Evolutionary conservation across 2,888 invertebrate genomes (phyloP).

Genomic region (Cryptocephalus moraei): DNA sequence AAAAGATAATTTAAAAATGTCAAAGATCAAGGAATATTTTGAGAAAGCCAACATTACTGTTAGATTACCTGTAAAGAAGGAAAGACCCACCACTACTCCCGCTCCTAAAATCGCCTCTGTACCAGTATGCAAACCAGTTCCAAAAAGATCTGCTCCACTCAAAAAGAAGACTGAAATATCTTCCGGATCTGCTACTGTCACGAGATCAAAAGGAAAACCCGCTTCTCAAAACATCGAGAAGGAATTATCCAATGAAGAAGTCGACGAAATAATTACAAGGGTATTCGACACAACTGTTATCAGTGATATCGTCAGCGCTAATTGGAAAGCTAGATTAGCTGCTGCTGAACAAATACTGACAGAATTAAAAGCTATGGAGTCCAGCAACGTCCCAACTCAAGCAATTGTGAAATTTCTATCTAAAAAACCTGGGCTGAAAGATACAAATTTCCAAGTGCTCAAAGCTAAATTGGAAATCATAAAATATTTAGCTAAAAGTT

Average conservation of each 20-base stretch:
- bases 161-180: slow-evolving; percentile 22
- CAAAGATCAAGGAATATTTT: slow-evolving; percentile 87
- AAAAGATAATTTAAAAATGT: slow-evolving; percentile 80
- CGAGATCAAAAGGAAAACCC: slow-evolving; percentile 22
- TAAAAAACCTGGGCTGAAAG: slow-evolving; percentile 79
- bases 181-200: slow-evolving; percentile 23
- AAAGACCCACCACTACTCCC: slow-evolving; percentile 44
- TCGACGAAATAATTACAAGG: slow-evolving; percentile 60
- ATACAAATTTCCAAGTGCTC: slow-evolving; percentile 88
- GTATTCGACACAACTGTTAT: slow-evolving; percentile 53
- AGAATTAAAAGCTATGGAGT: slow-evolving; percentile 50
- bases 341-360: slow-evolving; percentile 64
- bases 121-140: slow-evolving; percentile 5
- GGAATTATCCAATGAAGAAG: slow-evolving; percentile 66
- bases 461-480: slow-evolving; percentile 73
- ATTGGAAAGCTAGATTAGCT: slow-evolving; percentile 76
- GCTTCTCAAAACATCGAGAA: slow-evolving; percentile 42
- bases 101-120: slow-evolving; percentile 30
- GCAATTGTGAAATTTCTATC: slow-evolving; percentile 61
- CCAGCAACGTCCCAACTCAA: slow-evolving; percentile 60
- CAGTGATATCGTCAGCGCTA: slow-evolving; percentile 59
- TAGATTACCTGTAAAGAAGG: slow-evolving; percentile 57
- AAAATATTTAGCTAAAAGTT: slow-evolving; percentile 66
- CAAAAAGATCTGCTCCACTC: slow-evolving; percentile 4
- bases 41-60: slow-evolving; percentile 85